Conservation (phyloP, 2,797 vertebrate species). For the Zalophus californianus region DNA sequence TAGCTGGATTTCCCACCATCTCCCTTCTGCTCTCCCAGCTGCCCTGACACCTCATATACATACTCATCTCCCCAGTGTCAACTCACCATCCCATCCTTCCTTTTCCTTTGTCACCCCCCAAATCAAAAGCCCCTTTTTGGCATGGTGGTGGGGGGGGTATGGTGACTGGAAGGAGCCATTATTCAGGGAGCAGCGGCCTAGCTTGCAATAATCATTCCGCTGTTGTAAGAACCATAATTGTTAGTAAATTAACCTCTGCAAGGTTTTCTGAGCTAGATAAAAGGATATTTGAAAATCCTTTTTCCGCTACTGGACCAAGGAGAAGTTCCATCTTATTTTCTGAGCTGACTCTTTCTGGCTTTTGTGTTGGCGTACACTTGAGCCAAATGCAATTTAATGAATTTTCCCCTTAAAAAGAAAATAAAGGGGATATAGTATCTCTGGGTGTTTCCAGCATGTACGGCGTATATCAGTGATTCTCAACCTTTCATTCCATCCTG, state of each 20-base stretch:
- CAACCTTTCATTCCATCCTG: background rate
- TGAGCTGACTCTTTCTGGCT: background rate
- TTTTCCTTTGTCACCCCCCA: background rate
- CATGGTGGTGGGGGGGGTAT: background rate
- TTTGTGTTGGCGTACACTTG: slow-evolving; percentile 14
- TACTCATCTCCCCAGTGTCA: background rate
- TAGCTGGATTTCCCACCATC: background rate
- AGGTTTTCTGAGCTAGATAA: slow-evolving; percentile 24
- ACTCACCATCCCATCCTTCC: background rate
- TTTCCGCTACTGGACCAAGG: background rate
- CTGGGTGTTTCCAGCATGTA: background rate
- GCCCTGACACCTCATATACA: background rate
- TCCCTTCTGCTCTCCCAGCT: background rate
- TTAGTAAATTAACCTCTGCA: slow-evolving; percentile 4
- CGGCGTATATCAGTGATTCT: background rate
- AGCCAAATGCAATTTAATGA: slow-evolving; percentile 34
- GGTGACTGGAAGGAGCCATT: background rate
- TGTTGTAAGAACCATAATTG: background rate
- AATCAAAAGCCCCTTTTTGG: background rate
- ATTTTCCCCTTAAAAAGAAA: slow-evolving; percentile 39
- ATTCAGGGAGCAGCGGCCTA: background rate
- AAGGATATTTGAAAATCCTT: background rate
- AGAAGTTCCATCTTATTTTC: slow-evolving; percentile 26
- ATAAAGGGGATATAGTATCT: background rate
- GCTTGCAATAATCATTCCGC: background rate